A percentile compares a stretch with the other conserved stretches of the same genome.
Evolutionary conservation across 2,113 vertebrate species (phyloP).

Genomic region (Clarias macrocephalus): DNA sequence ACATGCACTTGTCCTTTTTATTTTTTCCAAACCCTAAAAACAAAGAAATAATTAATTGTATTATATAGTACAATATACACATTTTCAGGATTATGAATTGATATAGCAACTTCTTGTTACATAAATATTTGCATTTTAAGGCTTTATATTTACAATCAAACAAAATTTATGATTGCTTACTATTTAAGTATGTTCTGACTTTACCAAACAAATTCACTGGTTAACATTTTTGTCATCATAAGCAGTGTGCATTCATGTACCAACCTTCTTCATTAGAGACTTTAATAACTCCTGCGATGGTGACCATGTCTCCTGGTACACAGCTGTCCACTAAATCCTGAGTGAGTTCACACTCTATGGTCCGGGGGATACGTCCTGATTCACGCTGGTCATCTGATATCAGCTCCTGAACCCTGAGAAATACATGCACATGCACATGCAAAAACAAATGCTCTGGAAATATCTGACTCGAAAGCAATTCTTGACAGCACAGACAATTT

Average conservation of each 20-base stretch:
- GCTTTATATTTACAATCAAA: neutral
- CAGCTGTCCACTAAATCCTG: slow-evolving; percentile 95
- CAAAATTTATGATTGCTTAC: neutral
- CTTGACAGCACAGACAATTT: neutral
- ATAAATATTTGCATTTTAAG: neutral
- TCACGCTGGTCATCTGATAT: slow-evolving; percentile 90
- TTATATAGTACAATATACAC: neutral
- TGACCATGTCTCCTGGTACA: slow-evolving; percentile 91
- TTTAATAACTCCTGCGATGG: slow-evolving; percentile 86
- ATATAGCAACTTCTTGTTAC: neutral
- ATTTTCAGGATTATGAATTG: neutral
- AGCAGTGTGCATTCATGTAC: slow-evolving; percentile 52
- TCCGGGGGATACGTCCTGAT: slow-evolving; percentile 91
- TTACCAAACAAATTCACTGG: neutral
- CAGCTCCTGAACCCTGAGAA: slow-evolving; percentile 88
- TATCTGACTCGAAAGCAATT: neutral
- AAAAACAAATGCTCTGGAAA: neutral
- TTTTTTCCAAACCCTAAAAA: slow-evolving; percentile 79
- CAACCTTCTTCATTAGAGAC: slow-evolving; percentile 87
- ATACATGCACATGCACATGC: neutral
- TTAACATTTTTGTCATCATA: neutral
- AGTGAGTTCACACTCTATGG: slow-evolving; percentile 90
- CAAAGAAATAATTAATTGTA: neutral
- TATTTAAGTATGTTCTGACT: neutral
- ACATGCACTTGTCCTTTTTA: slow-evolving; percentile 96